phyloP scores from a whole-genome alignment of 1,140 invertebrate species.

The Himalopsyche phryganea region DNA sequence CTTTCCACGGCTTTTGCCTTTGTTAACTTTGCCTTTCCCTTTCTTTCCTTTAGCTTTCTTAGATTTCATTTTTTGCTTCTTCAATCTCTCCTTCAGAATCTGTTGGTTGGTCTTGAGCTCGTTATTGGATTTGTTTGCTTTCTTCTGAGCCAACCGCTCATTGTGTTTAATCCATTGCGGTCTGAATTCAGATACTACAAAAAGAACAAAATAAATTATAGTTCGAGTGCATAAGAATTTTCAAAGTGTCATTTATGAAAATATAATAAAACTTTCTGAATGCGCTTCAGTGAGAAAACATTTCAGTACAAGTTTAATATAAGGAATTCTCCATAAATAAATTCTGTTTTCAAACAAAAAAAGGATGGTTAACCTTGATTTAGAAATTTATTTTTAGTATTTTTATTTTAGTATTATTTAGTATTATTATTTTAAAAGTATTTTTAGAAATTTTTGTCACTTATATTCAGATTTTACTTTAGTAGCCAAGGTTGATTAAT shows the following conservation, averaged over 20 bases:
- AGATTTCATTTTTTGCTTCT: slow-evolving; percentile 49
- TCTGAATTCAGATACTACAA: slow-evolving; percentile 48
- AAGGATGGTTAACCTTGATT: too few relatives aligned
- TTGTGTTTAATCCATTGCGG: slow-evolving; percentile 52
- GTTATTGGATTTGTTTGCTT: slow-evolving; percentile 38
- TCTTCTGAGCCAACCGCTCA: slow-evolving; percentile 45
- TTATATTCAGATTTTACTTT: too few relatives aligned
- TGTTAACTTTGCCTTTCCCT: slow-evolving; percentile 9
- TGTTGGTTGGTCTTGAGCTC: slow-evolving; percentile 49
- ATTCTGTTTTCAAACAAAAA: too few relatives aligned
- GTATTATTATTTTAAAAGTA: too few relatives aligned
- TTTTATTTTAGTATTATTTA: too few relatives aligned
- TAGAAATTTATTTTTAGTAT: too few relatives aligned
- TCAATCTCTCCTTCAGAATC: slow-evolving; percentile 49
- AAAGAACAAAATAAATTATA: slow-evolving; percentile 7
- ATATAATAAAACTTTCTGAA: too few relatives aligned
- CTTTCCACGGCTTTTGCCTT: slow-evolving; percentile 8
- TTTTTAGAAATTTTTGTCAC: too few relatives aligned
- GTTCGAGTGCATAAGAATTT: too few relatives aligned
- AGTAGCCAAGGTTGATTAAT: too few relatives aligned
- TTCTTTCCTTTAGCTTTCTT: slow-evolving; percentile 39
- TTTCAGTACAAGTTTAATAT: background rate
- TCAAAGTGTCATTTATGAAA: too few relatives aligned
- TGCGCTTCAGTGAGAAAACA: background rate
- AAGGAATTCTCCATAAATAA: too few relatives aligned